Base-by-base conservation (phyloP, 64 coral and sea anemone species). In the Porites lutea region DNA sequence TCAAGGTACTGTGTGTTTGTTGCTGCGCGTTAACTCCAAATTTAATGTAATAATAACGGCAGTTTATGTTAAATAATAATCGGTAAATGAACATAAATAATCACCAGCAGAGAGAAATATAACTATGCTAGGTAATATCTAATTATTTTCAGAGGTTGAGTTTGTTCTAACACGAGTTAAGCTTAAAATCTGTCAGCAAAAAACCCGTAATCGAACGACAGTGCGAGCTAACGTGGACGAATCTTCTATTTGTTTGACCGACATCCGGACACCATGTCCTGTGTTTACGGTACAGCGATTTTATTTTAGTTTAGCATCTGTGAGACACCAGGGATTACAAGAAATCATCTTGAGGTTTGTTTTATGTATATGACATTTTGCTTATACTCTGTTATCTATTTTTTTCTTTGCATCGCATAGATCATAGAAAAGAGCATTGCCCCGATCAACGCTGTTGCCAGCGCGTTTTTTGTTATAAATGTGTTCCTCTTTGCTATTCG, bases 61-160 rank as follows among this genome's bases (percentile, higher is more conserved):
- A 89, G 88, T 73, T 83, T 93, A 89, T 75, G 65, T 52, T 93
- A 93, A 93, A 93, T 93, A 93, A 93, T 93, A 93, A 93, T 93
- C 92, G 84, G 79, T 79, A 89, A 87, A 75, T 81, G 64, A 89
- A 71, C 92, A 69, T 79, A 79, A 93, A 89, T 93, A 93, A 93
- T 93, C 75, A 50, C 68, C 85, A 93, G 48, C 77, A 88, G 52
- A 72, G 55, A 67, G 54, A 77, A 88, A 89, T n/a, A 63, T 93
- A 93, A 93, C 92, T 67, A 61, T 62, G 22, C 60, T 54, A 75
- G 86, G 92, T 93, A 93, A 93, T 93, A 82, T 89, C 92, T 93
- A 93, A 93, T 82, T 88, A 14, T 87, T 77, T 86, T 77, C 13
- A 72, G 73, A 84, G 46, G 71, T 65, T 37, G 61, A 52, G 18